Evolutionary conservation across 2,888 invertebrate species (phyloP).

Genomic region (Melipona beecheii): DNA sequence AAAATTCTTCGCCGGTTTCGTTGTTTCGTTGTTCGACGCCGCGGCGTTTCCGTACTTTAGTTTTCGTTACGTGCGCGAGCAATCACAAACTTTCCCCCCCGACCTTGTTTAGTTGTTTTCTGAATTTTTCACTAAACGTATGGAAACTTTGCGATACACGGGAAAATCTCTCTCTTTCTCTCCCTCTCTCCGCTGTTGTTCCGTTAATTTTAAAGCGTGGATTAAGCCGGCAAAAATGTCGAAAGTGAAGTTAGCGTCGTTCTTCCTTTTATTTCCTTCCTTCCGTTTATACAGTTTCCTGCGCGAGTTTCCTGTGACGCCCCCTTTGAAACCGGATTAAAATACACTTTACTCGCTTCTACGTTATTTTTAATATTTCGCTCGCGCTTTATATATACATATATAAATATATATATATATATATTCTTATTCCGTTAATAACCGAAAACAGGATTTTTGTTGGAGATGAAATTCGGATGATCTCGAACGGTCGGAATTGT

Average conservation of each 20-base stretch:
- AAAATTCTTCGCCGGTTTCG: neutral
- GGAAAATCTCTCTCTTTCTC: neutral
- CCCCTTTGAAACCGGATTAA: neutral
- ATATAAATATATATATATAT: no score
- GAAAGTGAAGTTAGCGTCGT: constrained; percentile 8
- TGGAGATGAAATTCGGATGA: no score
- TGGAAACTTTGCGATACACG: neutral
- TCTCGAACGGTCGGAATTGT: no score
- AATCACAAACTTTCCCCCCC: neutral
- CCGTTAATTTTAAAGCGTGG: constrained; percentile 5
- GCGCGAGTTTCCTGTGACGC: neutral
- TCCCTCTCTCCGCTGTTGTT: neutral
- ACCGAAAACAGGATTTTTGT: no score
- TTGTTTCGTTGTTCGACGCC: no score
- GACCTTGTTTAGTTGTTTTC: constrained; percentile 1
- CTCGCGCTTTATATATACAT: no score
- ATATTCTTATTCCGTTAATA: neutral
- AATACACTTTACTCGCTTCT: no score
- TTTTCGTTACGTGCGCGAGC: constrained; percentile 1
- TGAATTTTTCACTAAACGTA: constrained; percentile 17
- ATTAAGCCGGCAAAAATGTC: constrained; percentile 14
- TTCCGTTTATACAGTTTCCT: neutral
- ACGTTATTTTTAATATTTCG: neutral
- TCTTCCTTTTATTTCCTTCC: neutral
- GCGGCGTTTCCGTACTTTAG: neutral